Evolutionary conservation across 2,888 invertebrate species (phyloP), one percentile per base, ranked within the genome.

Genomic region (Agrotis segetum): DNA sequence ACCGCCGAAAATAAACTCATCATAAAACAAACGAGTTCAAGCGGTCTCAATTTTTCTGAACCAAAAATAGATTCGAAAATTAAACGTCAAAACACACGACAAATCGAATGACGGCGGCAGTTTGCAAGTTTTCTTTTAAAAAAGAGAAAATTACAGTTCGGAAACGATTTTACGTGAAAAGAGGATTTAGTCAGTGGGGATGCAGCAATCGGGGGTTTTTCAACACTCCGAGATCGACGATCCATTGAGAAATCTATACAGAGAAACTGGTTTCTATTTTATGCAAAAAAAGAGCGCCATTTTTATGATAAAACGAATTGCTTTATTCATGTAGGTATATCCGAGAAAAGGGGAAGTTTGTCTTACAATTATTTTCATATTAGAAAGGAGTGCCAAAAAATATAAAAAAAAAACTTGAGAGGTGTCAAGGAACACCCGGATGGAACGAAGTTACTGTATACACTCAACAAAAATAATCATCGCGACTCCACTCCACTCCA

Each of bases 151-250:
- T 79, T 76, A 77, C 74, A 77, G 70, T 68, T 81, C 70, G 29
- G 74, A 47, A 85, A 77, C 72, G 81, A 85, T 85, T 84, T 81
- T 74, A 82, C 71, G 80, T 58, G 72, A 81, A 88, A 85, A 88
- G 87, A 81, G 84, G 87, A 88, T 88, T 87, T 86, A 80, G 71
- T 64, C 75, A 69, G 68, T 67, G 77, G 77, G 80, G 69, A 83
- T 70, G 78, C 34, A 56, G 67, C 73, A 77, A 80, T 78, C 78
- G 74, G 52, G 29, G 70, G 77, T 66, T 78, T 74, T 85, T 78
- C 58, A 60, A 24, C 67, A 74, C 80, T 67, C n/a, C 60, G 56
- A 59, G 71, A 77, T 77, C 29, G 50, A 64, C 34, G 63, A 59
- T 61, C 71, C 63, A 71, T 62, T 29, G 66, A 24, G 68, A 21